These are phyloP conservation scores for Chinchilla lanigera DNA, from an alignment of 2,113 vertebrate genomes.

Conservation along the genomic window DNA sequence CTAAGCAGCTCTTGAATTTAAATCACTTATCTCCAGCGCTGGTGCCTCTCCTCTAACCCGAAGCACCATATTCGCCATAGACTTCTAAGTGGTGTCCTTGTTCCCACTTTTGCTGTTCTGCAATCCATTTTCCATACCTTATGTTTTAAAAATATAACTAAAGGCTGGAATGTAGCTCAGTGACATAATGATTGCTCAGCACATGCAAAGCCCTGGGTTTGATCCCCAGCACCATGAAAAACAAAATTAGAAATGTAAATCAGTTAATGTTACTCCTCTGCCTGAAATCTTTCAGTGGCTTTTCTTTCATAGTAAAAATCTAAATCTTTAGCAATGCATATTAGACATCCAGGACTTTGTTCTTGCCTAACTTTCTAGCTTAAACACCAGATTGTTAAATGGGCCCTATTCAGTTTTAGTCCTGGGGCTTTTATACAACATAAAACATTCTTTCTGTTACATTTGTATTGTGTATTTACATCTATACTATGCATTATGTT, in stretches of 20 bases:
- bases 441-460: background rate
- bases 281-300: background rate
- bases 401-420: background rate
- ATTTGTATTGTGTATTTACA: too few species aligned
- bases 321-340: background rate
- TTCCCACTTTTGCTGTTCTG: background rate
- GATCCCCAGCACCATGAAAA: background rate
- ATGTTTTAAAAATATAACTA: background rate
- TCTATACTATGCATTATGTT: too few species aligned
- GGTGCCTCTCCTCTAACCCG: background rate
- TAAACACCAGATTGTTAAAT: background rate
- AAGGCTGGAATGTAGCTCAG: background rate
- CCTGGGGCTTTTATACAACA: background rate
- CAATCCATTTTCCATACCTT: background rate
- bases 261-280: background rate
- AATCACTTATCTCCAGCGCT: background rate
- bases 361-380: background rate
- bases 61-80: background rate
- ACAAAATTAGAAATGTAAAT: background rate
- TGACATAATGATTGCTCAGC: background rate
- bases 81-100: background rate
- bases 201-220: background rate
- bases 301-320: background rate
- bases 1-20: background rate
- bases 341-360: too few species aligned